phyloP scores from a whole-genome alignment of 2,888 invertebrate species.

The Cephus spinipes region DNA sequence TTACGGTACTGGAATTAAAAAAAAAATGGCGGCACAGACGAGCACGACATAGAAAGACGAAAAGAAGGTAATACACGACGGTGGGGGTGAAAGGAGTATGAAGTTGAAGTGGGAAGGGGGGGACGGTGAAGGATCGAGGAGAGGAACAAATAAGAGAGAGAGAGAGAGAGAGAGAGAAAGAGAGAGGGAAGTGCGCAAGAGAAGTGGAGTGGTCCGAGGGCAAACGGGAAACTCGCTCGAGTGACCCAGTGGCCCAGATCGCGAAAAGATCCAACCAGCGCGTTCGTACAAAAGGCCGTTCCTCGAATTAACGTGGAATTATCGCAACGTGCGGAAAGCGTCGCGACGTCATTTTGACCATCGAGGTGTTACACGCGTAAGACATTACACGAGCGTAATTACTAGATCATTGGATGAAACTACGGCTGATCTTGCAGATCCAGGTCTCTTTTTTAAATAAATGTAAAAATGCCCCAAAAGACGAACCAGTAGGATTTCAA shows the following conservation, averaged over 20 bases:
- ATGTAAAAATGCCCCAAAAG: background rate
- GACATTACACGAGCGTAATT: background rate
- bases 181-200: slow-evolving; percentile 14
- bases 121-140: background rate
- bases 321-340: background rate
- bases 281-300: slow-evolving; percentile 28
- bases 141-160: background rate
- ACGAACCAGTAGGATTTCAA: background rate
- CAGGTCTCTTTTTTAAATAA: background rate
- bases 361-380: background rate
- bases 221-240: slow-evolving; percentile 58
- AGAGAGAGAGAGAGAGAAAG: slow-evolving; percentile 8
- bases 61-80: background rate
- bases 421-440: background rate
- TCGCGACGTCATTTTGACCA: background rate
- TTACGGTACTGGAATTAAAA: background rate
- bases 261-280: slow-evolving; percentile 27
- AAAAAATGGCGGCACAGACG: background rate
- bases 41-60: background rate
- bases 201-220: slow-evolving; percentile 29
- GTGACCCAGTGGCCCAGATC: slow-evolving; percentile 62
- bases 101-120: background rate
- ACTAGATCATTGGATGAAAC: background rate
- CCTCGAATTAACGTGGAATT: background rate
- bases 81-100: background rate